Conservation (phyloP, 2,113 vertebrate genomes). For the Cyanoliseus patagonus region DNA sequence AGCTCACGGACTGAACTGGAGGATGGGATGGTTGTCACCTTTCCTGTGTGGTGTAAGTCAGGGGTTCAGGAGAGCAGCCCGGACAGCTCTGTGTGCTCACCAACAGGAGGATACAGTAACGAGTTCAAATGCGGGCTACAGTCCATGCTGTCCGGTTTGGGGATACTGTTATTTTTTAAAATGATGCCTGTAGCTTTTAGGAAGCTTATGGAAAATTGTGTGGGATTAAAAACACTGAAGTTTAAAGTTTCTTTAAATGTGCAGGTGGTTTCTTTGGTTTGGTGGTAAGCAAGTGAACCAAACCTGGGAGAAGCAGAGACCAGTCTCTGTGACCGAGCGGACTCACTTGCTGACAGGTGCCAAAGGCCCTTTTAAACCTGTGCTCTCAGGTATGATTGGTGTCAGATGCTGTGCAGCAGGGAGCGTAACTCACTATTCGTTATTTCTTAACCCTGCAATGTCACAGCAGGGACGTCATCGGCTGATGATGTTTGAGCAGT, state of each 20-base stretch:
- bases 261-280: background rate
- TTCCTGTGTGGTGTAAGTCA: background rate
- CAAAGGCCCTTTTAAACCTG: background rate
- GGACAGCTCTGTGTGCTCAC: background rate
- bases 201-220: background rate
- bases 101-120: background rate
- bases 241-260: background rate
- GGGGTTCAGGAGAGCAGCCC: background rate
- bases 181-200: background rate
- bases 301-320: background rate
- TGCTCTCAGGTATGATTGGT: background rate
- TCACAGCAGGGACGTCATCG: background rate
- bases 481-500: background rate
- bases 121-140: background rate
- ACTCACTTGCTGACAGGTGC: background rate
- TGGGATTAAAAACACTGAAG: background rate
- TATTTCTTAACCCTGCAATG: background rate
- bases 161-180: conserved; percentile 2
- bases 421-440: background rate
- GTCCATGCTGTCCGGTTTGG: background rate
- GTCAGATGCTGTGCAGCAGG: background rate
- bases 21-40: background rate
- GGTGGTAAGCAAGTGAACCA: background rate
- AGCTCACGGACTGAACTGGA: background rate
- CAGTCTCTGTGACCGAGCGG: background rate